Conservation (phyloP, 1,140 invertebrate species). For the Drosophila gunungcola region DNA sequence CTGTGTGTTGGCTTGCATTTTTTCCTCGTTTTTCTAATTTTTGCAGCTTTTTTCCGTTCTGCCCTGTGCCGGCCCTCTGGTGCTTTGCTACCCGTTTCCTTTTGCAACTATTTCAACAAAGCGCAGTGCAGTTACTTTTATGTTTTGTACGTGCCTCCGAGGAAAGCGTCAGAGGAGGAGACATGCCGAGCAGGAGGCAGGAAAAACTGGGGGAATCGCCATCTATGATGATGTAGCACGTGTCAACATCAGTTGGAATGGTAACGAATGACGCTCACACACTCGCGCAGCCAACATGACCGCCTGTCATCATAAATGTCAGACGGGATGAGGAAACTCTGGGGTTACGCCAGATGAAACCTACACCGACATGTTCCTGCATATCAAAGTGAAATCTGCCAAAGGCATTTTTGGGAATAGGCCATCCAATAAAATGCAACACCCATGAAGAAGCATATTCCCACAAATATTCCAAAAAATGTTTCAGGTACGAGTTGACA, state of each 20-base stretch:
- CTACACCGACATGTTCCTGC: slow-evolving; percentile 48
- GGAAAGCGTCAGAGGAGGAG: slow-evolving; percentile 51
- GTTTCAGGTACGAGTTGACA: no score
- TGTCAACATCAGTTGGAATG: slow-evolving; percentile 74
- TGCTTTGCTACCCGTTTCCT: slow-evolving; percentile 66
- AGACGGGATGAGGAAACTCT: slow-evolving; percentile 21
- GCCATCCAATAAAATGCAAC: slow-evolving; percentile 15
- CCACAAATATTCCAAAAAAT: neutral
- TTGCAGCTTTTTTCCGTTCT: slow-evolving; percentile 17
- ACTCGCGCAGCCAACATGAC: slow-evolving; percentile 51
- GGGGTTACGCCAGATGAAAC: slow-evolving; percentile 28
- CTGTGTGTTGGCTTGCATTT: slow-evolving; percentile 43
- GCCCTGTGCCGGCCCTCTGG: slow-evolving; percentile 56
- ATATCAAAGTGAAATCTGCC: slow-evolving; percentile 36
- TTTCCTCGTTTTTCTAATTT: slow-evolving; percentile 26
- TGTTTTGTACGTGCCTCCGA: slow-evolving; percentile 76
- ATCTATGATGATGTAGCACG: slow-evolving; percentile 80
- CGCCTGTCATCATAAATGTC: slow-evolving; percentile 81
- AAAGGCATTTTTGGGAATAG: slow-evolving; percentile 5
- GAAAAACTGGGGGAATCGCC: slow-evolving; percentile 35
- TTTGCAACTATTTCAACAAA: slow-evolving; percentile 82
- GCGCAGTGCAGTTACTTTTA: slow-evolving; percentile 82
- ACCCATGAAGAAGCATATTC: neutral
- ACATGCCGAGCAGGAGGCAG: neutral
- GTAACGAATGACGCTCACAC: slow-evolving; percentile 32